A percentile compares a stretch with the other conserved stretches of the same genome.
These are phyloP conservation scores for Lasius fuliginosus DNA, from an alignment of 2,888 invertebrate genomes.

Conservation along the genomic window DNA sequence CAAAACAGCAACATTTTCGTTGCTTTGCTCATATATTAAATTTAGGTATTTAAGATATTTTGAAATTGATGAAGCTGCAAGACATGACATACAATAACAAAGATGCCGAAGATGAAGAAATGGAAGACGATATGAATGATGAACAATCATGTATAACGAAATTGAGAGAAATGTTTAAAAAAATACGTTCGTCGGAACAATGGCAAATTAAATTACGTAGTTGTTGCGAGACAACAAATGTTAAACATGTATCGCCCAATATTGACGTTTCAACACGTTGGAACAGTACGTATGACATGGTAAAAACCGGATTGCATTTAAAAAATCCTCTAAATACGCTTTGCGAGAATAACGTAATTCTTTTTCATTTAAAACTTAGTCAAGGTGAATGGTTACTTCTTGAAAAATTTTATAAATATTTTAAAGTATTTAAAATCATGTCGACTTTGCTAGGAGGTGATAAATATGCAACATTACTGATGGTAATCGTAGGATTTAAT, in stretches of 20 bases:
- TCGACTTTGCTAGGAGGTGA: slow-evolving; percentile 61
- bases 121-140: slow-evolving; percentile 5
- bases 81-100: slow-evolving; percentile 24
- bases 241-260: slow-evolving; percentile 42
- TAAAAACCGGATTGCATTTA: slow-evolving; percentile 57
- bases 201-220: slow-evolving; percentile 59
- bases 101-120: slow-evolving; percentile 20
- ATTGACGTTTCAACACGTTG: slow-evolving; percentile 62
- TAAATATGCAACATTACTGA: slow-evolving; percentile 62
- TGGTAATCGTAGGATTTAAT: slow-evolving; percentile 44
- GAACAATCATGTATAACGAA: slow-evolving; percentile 55
- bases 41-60: slow-evolving; percentile 72
- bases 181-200: slow-evolving; percentile 61
- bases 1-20: slow-evolving; percentile 74
- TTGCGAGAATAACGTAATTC: slow-evolving; percentile 22
- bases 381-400: slow-evolving; percentile 57
- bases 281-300: slow-evolving; percentile 64
- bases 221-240: slow-evolving; percentile 58
- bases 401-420: slow-evolving; percentile 52
- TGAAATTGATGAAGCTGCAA: slow-evolving; percentile 50
- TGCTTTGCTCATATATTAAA: slow-evolving; percentile 62
- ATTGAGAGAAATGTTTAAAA: slow-evolving; percentile 56
- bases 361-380: slow-evolving; percentile 24
- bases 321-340: slow-evolving; percentile 44
- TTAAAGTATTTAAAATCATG: slow-evolving; percentile 48